Conservation (phyloP, 2,113 vertebrate genomes). For the Lophochroa leadbeateri region DNA sequence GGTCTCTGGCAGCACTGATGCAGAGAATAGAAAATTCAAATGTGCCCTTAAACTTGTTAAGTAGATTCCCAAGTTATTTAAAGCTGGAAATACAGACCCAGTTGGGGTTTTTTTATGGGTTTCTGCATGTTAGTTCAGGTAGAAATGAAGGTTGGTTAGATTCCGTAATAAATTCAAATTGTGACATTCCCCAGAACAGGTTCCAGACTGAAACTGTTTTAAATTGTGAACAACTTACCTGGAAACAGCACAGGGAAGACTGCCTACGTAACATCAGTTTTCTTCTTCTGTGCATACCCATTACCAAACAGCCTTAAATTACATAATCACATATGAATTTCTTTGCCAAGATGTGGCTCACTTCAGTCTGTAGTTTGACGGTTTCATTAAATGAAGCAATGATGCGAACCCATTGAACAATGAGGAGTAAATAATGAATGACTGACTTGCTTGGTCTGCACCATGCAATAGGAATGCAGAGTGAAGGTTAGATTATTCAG, state of each 20-base stretch:
- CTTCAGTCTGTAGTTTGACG: not conserved
- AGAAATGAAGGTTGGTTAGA: not conserved
- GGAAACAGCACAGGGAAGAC: not conserved
- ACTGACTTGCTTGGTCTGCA: not conserved
- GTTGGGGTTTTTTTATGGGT: not conserved
- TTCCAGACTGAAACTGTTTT: conserved; percentile 17
- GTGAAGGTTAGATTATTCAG: not conserved
- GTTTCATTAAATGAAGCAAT: not conserved
- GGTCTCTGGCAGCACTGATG: not conserved
- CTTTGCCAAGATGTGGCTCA: not conserved
- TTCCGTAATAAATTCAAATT: not conserved
- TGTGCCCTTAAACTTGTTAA: not conserved
- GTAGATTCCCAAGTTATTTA: not conserved
- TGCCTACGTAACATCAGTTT: not conserved
- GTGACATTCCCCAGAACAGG: not conserved
- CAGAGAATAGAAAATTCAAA: not conserved
- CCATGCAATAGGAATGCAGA: not conserved
- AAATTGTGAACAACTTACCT: not conserved
- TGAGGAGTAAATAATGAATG: not conserved
- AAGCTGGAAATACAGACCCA: not conserved
- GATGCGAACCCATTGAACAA: not conserved
- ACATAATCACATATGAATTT: not conserved
- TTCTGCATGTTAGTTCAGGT: conserved; percentile 1
- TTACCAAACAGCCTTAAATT: not conserved
- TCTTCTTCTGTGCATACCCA: not conserved